A percentile compares a stretch with the other conserved stretches of the same genome.
These are phyloP conservation scores for Esperia sulphurella DNA, from an alignment of 2,888 invertebrate species.

Conservation along the genomic window DNA sequence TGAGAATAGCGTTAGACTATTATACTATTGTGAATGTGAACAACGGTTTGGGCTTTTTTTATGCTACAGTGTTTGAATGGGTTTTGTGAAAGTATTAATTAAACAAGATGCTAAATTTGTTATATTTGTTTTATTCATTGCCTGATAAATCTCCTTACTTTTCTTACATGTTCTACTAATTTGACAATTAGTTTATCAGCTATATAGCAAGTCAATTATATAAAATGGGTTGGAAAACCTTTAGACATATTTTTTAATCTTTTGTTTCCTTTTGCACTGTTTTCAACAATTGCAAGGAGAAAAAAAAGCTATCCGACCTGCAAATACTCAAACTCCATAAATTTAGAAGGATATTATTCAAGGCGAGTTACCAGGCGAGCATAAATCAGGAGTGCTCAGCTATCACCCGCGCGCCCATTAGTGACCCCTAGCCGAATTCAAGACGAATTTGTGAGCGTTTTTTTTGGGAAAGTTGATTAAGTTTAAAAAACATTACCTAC, in stretches of 20 bases:
- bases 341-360: conserved; percentile 40
- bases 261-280: no score
- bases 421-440: conserved; percentile 34
- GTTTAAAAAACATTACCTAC: no score
- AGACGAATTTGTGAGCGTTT: neutral
- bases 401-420: conserved; percentile 66
- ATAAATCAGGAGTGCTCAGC: conserved; percentile 64
- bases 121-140: no score
- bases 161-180: no score
- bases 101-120: neutral
- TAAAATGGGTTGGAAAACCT: no score
- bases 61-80: neutral
- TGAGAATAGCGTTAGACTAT: conserved; percentile 48
- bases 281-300: no score
- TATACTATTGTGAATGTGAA: conserved; percentile 36
- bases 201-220: no score
- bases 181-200: no score
- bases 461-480: neutral
- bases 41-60: conserved; percentile 31
- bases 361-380: conserved; percentile 56
- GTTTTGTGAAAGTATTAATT: neutral
- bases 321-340: conserved; percentile 20
- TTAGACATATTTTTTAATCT: no score
- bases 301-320: conserved; percentile 11
- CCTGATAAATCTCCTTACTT: no score